Evolutionary conservation across 2,888 invertebrate species (phyloP).

Genomic region (Diaphora mendica): DNA sequence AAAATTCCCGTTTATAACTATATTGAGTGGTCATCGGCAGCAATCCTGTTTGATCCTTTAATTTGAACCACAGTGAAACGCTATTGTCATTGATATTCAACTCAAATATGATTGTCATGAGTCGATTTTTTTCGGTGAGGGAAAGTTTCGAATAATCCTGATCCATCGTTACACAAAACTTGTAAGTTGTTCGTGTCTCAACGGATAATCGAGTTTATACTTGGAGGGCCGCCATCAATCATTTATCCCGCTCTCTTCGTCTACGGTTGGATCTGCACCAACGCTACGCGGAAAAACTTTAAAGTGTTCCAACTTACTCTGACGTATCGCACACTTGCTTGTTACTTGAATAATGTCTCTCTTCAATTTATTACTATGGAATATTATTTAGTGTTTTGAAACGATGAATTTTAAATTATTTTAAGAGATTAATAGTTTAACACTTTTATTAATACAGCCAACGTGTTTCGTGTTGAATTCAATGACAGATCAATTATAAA

Average conservation of each 20-base stretch:
- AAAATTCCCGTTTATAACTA: too few species aligned
- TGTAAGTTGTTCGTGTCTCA: constrained; percentile 86
- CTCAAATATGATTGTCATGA: constrained; percentile 83
- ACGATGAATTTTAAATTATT: constrained; percentile 8
- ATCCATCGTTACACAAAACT: constrained; percentile 87
- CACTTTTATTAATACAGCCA: background rate
- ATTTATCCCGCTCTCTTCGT: constrained; percentile 78
- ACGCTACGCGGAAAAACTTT: constrained; percentile 80
- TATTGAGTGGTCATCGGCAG: too few species aligned
- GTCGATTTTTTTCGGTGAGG: constrained; percentile 76
- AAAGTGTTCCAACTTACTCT: constrained; percentile 78
- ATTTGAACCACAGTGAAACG: constrained; percentile 12
- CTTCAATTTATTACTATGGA: constrained; percentile 40
- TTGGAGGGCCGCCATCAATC: constrained; percentile 85
- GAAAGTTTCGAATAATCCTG: constrained; percentile 84
- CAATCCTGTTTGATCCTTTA: background rate
- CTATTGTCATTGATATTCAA: constrained; percentile 75
- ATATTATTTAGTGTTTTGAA: constrained; percentile 34
- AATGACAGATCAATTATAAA: too few species aligned
- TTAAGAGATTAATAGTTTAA: background rate
- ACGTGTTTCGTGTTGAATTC: background rate
- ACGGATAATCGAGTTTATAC: constrained; percentile 87
- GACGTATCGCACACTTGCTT: constrained; percentile 72
- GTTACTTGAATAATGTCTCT: constrained; percentile 59
- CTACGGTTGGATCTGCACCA: constrained; percentile 64